Evolutionary conservation across 2,113 vertebrate species (phyloP).

Genomic region (Vicugna pacos): DNA sequence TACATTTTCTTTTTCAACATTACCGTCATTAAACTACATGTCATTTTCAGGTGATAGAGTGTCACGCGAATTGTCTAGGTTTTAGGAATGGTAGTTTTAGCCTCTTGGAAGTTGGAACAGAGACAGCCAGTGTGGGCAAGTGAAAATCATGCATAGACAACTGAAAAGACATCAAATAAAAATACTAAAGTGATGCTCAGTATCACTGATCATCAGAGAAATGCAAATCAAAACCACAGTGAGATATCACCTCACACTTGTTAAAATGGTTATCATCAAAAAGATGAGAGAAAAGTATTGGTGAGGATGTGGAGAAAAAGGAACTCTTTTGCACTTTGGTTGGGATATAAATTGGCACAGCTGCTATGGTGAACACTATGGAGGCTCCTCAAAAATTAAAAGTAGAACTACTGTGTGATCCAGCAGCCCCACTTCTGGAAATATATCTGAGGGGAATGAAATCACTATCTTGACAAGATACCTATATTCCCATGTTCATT

Average conservation of each 20-base stretch:
- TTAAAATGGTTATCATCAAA: not conserved
- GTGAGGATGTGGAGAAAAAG: not conserved
- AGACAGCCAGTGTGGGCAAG: not conserved
- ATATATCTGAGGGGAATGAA: not conserved
- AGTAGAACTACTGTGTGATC: not conserved
- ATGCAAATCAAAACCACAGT: not conserved
- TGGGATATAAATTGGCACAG: not conserved
- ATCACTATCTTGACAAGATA: not conserved
- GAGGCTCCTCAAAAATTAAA: not conserved
- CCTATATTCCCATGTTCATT: not conserved
- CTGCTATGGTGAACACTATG: not conserved
- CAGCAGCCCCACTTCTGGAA: not conserved
- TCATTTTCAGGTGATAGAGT: constrained; percentile 40
- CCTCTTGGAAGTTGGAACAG: not conserved
- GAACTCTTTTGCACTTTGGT: not conserved
- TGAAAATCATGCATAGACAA: not conserved
- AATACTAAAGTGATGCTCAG: not conserved
- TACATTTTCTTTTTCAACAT: constrained; percentile 34
- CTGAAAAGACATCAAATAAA: not conserved
- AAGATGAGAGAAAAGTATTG: not conserved
- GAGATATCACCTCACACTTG: not conserved
- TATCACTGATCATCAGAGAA: not conserved
- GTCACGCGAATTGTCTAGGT: not conserved
- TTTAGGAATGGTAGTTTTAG: constrained; percentile 22
- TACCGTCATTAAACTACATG: not conserved